These are phyloP conservation scores for Timema podura DNA, from an alignment of 2,888 invertebrate species.

Conservation along the genomic window DNA sequence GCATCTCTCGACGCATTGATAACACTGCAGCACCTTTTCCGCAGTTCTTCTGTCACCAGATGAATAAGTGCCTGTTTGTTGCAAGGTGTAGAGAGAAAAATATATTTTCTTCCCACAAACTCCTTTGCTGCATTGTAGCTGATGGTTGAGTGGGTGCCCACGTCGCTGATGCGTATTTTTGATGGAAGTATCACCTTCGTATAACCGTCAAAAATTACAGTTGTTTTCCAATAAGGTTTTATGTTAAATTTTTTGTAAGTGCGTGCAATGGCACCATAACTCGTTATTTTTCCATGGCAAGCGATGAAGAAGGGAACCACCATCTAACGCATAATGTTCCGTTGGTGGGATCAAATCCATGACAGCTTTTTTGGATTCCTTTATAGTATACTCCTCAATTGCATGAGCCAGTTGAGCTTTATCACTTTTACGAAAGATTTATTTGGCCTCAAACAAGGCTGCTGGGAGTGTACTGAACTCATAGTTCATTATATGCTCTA, in stretches of 20 bases:
- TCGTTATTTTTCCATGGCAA: not conserved
- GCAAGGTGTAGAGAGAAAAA: not conserved
- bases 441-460: not conserved
- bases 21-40: not conserved
- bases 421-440: not conserved
- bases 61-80: not conserved
- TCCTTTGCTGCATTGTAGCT: not conserved
- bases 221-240: not conserved
- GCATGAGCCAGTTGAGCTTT: not conserved
- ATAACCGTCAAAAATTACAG: not conserved
- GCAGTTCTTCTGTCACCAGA: not conserved
- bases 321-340: not conserved
- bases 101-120: not conserved
- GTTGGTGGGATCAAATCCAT: not conserved
- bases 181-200: not conserved
- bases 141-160: not conserved
- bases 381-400: not conserved
- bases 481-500: not conserved
- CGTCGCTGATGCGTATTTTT: not conserved
- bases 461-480: conserved; percentile 1
- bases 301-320: not conserved
- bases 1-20: not conserved
- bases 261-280: not conserved
- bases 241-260: not conserved
- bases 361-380: not conserved